These are phyloP conservation scores for Tipula helvola DNA, from an alignment of 2,888 invertebrate species.

Conservation along the genomic window DNA sequence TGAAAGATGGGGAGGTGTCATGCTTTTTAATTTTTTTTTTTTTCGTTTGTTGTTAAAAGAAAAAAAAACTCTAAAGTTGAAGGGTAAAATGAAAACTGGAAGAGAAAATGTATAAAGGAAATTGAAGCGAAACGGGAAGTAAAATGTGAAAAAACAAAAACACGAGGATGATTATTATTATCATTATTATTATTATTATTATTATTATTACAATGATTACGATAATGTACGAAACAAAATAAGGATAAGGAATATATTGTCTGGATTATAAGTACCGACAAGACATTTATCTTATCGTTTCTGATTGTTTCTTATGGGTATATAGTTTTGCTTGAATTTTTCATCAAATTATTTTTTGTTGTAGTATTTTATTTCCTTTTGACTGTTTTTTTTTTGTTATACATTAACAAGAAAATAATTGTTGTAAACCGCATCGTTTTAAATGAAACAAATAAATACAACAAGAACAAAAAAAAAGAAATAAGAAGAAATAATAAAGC, in stretches of 20 bases:
- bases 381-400: background rate
- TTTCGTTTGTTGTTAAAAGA: background rate
- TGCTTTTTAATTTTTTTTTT: background rate
- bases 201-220: constrained; percentile 6
- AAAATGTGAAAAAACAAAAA: background rate
- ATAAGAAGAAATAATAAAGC: background rate
- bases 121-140: background rate
- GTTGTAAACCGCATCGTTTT: background rate
- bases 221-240: background rate
- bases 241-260: background rate
- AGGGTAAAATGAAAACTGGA: background rate
- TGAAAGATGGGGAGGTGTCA: constrained; percentile 9
- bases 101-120: background rate
- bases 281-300: background rate
- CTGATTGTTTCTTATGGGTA: background rate
- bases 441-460: background rate
- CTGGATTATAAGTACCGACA: background rate
- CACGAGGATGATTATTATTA: background rate
- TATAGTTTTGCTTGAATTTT: background rate
- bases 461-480: background rate
- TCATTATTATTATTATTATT: background rate
- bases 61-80: background rate
- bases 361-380: no score
- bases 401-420: background rate
- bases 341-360: background rate